Evolutionary conservation across 2,888 invertebrate genomes (phyloP).

Genomic region (Epicampocera succincta): DNA sequence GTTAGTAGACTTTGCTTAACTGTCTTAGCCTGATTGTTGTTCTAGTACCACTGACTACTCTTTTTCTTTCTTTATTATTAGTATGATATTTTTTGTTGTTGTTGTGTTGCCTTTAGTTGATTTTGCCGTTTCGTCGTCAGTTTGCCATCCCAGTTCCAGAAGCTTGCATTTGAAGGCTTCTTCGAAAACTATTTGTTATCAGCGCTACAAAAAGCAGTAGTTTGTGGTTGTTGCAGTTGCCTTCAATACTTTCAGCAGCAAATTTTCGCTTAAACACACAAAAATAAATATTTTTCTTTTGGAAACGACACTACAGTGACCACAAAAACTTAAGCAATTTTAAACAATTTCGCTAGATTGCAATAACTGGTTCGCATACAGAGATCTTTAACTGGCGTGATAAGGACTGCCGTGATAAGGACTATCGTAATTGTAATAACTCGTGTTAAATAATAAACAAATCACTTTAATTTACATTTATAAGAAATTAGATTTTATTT

Average conservation of each 20-base stretch:
- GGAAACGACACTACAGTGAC: constrained; percentile 29
- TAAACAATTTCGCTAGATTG: no score
- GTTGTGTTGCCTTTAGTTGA: constrained; percentile 31
- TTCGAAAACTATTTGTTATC: constrained; percentile 61
- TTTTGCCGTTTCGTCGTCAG: constrained; percentile 35
- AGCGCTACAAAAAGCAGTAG: constrained; percentile 40
- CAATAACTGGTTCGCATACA: no score
- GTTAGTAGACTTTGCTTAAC: constrained; percentile 69
- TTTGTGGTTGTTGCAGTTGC: constrained; percentile 12
- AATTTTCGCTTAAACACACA: constrained; percentile 36
- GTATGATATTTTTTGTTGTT: neutral
- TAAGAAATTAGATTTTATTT: no score
- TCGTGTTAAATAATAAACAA: no score
- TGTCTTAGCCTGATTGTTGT: constrained; percentile 64
- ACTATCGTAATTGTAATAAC: no score
- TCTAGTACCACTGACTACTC: constrained; percentile 53
- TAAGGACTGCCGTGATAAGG: no score
- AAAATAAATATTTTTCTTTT: constrained; percentile 11
- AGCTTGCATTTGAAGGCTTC: constrained; percentile 60
- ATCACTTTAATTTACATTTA: no score
- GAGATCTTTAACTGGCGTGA: no score
- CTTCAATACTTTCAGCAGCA: constrained; percentile 25
- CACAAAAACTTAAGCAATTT: neutral
- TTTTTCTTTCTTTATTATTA: neutral
- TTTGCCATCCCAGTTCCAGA: constrained; percentile 49